A percentile compares a stretch with the other conserved stretches of the same genome.
Conservation (phyloP, 2,797 vertebrate species). For the Eulemur mongoz region DNA sequence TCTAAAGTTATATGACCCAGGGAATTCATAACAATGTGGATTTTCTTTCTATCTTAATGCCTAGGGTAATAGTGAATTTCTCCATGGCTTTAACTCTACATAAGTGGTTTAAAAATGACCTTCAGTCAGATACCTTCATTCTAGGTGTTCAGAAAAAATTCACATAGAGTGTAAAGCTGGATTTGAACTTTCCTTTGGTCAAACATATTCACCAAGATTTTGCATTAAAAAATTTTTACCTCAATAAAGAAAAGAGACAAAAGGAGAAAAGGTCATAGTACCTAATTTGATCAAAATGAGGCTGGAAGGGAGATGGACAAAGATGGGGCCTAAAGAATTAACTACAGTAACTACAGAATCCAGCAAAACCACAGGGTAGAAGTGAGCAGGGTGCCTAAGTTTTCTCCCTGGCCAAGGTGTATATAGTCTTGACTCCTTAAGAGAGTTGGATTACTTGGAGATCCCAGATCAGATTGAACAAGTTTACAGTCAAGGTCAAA, state of each 20-base stretch:
- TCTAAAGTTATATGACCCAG: not conserved
- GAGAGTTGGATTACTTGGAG: not conserved
- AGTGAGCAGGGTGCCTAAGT: not conserved
- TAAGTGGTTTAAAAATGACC: constrained; percentile 13
- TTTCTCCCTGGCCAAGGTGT: not conserved
- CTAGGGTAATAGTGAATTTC: not conserved
- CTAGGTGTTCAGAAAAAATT: not conserved
- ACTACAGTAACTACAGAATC: not conserved
- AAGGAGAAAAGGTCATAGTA: not conserved
- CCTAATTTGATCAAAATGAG: not conserved
- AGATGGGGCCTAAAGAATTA: not conserved
- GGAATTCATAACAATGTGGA: not conserved
- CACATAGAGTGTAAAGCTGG: not conserved
- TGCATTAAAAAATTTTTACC: not conserved
- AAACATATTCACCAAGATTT: not conserved
- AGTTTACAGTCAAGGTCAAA: not conserved
- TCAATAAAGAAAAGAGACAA: not conserved
- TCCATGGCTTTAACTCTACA: not conserved
- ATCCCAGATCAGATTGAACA: not conserved
- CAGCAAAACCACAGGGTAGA: not conserved
- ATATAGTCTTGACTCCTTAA: not conserved
- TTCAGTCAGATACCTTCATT: not conserved
- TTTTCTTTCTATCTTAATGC: constrained; percentile 37
- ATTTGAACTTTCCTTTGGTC: constrained; percentile 1
- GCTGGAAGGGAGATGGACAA: not conserved